Evolutionary conservation across 2,888 invertebrate species (phyloP), one percentile per base, ranked within the genome.

Genomic region (Stenichneumon culpator): DNA sequence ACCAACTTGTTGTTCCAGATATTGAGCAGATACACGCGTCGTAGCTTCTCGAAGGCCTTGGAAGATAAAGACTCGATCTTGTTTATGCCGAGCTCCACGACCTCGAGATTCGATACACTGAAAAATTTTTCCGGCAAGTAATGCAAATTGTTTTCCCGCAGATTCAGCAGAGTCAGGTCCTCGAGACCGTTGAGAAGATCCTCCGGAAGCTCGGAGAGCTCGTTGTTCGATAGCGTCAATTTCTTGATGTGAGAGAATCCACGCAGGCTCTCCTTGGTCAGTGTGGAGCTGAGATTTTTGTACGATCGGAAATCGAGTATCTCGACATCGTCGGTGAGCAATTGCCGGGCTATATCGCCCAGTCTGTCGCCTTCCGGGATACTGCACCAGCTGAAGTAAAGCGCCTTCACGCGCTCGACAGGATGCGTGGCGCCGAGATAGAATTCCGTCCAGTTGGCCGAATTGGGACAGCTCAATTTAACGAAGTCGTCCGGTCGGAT

Each of bases 1-100:
- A 94, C 95, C 79, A 97, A 94, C 88, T 95, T 95, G 91, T 97
- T 97, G 89, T 95, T 95, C 96, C 96, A 96, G 47, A 97, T 92
- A 89, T 97, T 96, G 74, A 97, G 94, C 69, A 95, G 95, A 78
- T 94, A 94, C 82, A 97, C 92, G 88, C 95, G 95, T 75, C 22
- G n/a, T 25, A 92, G 94, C 92, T 96, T 95, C 50, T 95, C 94
- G 92, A 97, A 97, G 78, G 96, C 94, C 81, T 95, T 95, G 1
- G 95, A 94, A 50, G 96, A 95, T 89, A 97, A 94, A 89, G 95
- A 94, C 67, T 95, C 95, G 90, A 97, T 94, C 82, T 96, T 95
- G 92, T 97, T 97, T 89, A 95, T 95, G 69, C 96, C 83, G 1
- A 88, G 28, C 93, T 97, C 97, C 74, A 97, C 94, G 78, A 95